These are phyloP conservation scores for Andrena chrysosceles DNA, from an alignment of 2,888 invertebrate species.

Conservation along the genomic window DNA sequence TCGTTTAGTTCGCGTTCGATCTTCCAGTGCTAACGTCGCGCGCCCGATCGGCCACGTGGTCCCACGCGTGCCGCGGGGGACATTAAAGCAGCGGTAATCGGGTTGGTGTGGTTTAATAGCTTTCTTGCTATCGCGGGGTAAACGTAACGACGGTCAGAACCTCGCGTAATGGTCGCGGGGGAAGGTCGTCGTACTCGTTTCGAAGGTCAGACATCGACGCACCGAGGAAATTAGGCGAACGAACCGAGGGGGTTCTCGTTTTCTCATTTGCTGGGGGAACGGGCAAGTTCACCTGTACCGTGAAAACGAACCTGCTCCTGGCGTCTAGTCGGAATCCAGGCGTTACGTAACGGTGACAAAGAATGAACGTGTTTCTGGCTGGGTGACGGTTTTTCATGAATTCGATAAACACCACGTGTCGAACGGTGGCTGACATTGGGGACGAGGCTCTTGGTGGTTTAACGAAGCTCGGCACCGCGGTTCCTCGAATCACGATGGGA, in stretches of 20 bases:
- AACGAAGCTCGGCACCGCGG: neutral
- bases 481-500: constrained; percentile 2
- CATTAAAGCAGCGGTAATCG: neutral
- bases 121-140: neutral
- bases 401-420: constrained; percentile 42
- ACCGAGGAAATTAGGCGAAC: constrained; percentile 16
- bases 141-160: constrained; percentile 1
- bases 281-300: constrained; percentile 11
- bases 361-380: constrained; percentile 17
- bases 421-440: constrained; percentile 2
- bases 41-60: constrained; percentile 38
- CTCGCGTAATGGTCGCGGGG: neutral
- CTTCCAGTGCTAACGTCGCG: constrained; percentile 10
- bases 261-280: neutral
- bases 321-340: constrained; percentile 3
- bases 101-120: neutral
- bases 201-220: constrained; percentile 19
- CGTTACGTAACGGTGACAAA: constrained; percentile 47
- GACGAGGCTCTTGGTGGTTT: neutral
- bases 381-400: constrained; percentile 15
- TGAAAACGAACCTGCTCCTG: neutral
- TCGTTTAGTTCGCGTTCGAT: constrained; percentile 16
- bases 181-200: constrained; percentile 3
- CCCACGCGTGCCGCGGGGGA: neutral
- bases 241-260: neutral